Evolutionary conservation across 2,888 invertebrate genomes (phyloP).

Genomic region (Tachystola acroxantha): DNA sequence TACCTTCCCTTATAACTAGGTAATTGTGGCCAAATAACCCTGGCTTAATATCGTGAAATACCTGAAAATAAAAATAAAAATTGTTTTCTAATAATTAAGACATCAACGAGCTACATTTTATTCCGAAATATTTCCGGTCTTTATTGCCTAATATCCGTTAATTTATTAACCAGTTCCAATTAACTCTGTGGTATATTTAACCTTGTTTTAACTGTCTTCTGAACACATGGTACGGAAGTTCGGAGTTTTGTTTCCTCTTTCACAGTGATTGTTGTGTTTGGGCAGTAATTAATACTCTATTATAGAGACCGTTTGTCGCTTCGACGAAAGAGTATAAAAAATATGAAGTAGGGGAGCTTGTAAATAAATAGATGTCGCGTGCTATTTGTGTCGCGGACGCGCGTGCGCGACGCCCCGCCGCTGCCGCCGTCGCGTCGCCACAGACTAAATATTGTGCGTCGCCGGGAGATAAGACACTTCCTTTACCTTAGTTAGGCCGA

Average conservation of each 20-base stretch:
- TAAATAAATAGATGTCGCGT: constrained; percentile 54
- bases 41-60: no score
- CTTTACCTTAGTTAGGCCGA: no score
- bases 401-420: constrained; percentile 33
- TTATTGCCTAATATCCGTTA: no score
- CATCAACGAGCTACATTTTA: no score
- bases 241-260: background rate
- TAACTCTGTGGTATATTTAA: no score
- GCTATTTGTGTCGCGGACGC: constrained; percentile 57
- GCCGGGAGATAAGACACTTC: constrained; percentile 3
- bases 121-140: no score
- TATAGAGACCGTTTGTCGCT: constrained; percentile 9
- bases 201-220: no score
- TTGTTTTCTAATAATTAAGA: no score
- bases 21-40: no score
- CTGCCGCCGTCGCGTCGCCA: constrained; percentile 17
- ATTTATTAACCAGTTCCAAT: no score
- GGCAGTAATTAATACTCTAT: background rate
- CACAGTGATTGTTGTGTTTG: background rate
- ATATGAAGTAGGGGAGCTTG: constrained; percentile 49
- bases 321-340: constrained; percentile 36
- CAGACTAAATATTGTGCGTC: constrained; percentile 24
- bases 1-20: no score
- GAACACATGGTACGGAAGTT: constrained; percentile 3
- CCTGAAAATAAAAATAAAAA: no score